These are phyloP conservation scores for Jordanella pulchra DNA, from an alignment of 2,797 vertebrate genomes.

Conservation along the genomic window DNA sequence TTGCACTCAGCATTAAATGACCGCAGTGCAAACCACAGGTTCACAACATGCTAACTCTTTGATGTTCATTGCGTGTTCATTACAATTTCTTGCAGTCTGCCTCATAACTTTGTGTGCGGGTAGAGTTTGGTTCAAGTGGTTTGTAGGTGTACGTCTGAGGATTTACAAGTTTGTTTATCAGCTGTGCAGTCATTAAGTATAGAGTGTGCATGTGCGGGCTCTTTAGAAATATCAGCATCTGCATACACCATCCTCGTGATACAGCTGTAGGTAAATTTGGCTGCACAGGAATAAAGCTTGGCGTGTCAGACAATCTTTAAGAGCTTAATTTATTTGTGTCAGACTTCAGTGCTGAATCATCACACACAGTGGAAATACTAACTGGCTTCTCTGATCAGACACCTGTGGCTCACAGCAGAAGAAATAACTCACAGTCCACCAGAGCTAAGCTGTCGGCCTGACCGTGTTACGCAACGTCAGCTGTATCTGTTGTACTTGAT, in stretches of 20 bases:
- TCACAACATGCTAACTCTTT: slow-evolving; percentile 35
- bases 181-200: slow-evolving; percentile 1
- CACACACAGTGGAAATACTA: slow-evolving; percentile 46
- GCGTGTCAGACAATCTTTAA: slow-evolving; percentile 72
- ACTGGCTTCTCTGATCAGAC: slow-evolving; percentile 51
- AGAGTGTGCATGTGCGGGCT: slow-evolving; percentile 15
- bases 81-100: slow-evolving; percentile 28
- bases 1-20: slow-evolving; percentile 40
- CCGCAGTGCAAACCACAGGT: slow-evolving; percentile 19
- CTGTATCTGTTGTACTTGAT: slow-evolving; percentile 34
- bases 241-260: slow-evolving; percentile 23
- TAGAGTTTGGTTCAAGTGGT: slow-evolving; percentile 7
- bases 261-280: slow-evolving; percentile 44
- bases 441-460: slow-evolving; percentile 27
- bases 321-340: slow-evolving; percentile 40
- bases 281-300: slow-evolving; percentile 37
- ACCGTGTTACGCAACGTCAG: slow-evolving; percentile 44
- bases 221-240: slow-evolving; percentile 29
- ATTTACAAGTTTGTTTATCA: slow-evolving; percentile 33
- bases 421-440: slow-evolving; percentile 63
- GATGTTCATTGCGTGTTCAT: slow-evolving; percentile 29
- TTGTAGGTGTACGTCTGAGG: slow-evolving; percentile 1
- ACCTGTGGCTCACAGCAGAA: slow-evolving; percentile 56
- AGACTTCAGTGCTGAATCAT: slow-evolving; percentile 56
- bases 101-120: slow-evolving; percentile 33